phyloP scores from a whole-genome alignment of 2,113 vertebrate genomes.

The Platysteira castanea region DNA sequence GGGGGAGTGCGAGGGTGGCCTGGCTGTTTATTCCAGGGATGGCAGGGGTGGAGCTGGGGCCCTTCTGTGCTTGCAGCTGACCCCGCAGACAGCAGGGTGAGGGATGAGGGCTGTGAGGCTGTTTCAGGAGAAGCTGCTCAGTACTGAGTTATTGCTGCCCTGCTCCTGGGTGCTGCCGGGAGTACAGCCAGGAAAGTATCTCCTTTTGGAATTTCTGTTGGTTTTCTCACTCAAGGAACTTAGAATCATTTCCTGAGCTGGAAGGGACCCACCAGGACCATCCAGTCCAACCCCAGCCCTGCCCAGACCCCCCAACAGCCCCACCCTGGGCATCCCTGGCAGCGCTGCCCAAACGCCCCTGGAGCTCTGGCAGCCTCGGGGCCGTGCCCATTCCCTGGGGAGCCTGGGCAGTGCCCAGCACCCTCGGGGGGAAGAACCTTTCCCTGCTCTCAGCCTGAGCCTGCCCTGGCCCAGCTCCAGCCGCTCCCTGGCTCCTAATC shows the following conservation, averaged over 20 bases:
- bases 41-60: background rate
- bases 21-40: background rate
- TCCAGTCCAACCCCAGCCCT: accelerated
- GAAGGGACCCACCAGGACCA: accelerated
- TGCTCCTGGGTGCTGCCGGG: background rate
- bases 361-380: background rate
- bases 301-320: background rate
- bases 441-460: background rate
- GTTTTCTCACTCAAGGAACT: background rate
- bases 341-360: background rate
- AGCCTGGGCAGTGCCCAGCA: background rate
- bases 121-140: background rate
- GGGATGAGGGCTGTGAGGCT: background rate
- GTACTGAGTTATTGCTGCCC: background rate
- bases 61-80: background rate
- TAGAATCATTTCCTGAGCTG: background rate
- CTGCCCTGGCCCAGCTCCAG: background rate
- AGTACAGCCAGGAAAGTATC: background rate
- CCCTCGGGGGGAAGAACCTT: background rate
- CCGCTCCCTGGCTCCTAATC: background rate
- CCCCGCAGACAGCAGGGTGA: background rate
- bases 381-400: background rate
- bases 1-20: background rate
- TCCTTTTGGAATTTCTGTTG: background rate
- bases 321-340: background rate